Conservation (phyloP, 2,113 vertebrate genomes). For the Puma concolor region DNA sequence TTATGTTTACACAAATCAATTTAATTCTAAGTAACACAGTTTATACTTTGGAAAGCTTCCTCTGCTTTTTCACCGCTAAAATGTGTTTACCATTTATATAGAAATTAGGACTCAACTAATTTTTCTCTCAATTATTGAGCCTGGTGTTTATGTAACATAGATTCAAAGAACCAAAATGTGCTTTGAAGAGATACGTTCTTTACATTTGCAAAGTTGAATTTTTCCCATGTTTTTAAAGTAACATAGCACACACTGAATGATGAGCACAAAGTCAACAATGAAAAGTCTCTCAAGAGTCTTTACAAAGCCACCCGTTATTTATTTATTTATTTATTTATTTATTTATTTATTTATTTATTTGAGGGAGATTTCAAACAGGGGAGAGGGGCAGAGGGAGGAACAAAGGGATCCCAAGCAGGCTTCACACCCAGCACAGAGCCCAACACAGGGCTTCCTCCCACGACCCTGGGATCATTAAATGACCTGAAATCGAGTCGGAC, state of each 20-base stretch:
- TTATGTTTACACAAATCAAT: slow-evolving; percentile 53
- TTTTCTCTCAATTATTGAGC: slow-evolving; percentile 18
- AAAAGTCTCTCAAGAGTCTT: background rate
- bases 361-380: no score
- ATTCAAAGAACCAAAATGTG: background rate
- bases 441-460: no score
- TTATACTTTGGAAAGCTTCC: slow-evolving; percentile 53
- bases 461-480: no score
- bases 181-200: background rate
- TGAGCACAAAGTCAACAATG: background rate
- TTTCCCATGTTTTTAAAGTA: background rate
- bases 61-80: slow-evolving; percentile 31
- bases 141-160: background rate
- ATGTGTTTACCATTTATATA: slow-evolving; percentile 55
- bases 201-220: background rate
- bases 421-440: no score
- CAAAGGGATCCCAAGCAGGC: no score
- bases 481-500: no score
- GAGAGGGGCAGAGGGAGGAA: no score
- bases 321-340: no score
- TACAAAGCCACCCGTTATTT: background rate
- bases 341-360: no score
- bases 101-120: slow-evolving; percentile 37
- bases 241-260: background rate
- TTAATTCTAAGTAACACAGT: slow-evolving; percentile 61